These are phyloP conservation scores for Uromys caudimaculatus DNA, from an alignment of 2,797 vertebrate genomes.

Conservation along the genomic window DNA sequence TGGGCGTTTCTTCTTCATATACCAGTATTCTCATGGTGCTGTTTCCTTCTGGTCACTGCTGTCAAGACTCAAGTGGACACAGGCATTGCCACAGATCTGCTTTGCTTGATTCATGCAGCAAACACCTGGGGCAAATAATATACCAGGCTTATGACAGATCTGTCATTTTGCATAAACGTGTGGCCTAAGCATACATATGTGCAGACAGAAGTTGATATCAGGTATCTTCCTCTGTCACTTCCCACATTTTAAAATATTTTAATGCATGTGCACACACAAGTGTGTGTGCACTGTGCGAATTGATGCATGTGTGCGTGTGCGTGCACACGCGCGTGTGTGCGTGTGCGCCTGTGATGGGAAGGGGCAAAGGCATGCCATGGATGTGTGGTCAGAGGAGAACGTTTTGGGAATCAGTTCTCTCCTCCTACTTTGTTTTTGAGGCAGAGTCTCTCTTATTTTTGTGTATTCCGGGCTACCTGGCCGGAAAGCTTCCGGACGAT, in stretches of 20 bases:
- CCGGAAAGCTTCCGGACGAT: neutral
- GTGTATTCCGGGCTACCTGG: neutral
- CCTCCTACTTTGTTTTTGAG: neutral
- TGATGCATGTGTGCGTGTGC: neutral
- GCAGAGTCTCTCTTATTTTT: neutral
- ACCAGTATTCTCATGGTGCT: too few relatives aligned
- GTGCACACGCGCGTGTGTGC: neutral
- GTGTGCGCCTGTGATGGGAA: neutral
- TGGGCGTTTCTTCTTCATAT: too few relatives aligned
- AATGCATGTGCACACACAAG: neutral
- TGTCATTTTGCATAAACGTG: neutral
- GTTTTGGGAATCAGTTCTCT: neutral
- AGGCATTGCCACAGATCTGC: neutral
- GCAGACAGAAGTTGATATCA: too few relatives aligned
- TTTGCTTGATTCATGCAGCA: neutral
- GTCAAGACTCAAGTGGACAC: neutral
- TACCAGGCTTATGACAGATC: neutral
- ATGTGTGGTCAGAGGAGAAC: neutral
- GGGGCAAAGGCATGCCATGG: neutral
- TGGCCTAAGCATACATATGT: neutral
- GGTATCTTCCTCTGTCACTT: neutral
- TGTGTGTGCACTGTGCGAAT: neutral
- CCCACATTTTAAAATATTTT: neutral
- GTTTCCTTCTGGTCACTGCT: neutral
- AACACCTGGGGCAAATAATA: neutral